Evolutionary conservation across 2,113 vertebrate genomes (phyloP).

Genomic region (Lampris incognitus): DNA sequence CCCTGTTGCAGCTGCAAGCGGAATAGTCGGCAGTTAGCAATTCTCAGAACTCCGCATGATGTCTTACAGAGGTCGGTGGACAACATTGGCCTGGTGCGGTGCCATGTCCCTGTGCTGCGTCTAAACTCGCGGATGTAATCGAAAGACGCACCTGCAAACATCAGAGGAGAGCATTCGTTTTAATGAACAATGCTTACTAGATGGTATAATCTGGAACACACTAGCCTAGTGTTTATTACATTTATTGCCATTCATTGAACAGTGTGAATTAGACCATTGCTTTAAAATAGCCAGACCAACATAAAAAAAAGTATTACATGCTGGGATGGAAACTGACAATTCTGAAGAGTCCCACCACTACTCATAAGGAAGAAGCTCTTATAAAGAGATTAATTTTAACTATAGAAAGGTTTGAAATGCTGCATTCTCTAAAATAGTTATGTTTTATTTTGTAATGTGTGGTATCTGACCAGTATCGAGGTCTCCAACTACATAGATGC

Average conservation of each 20-base stretch:
- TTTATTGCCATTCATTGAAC: too few relatives aligned
- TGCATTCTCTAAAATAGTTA: background rate
- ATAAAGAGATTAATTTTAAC: background rate
- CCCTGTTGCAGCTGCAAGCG: constrained; percentile 95
- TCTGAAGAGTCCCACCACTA: too few relatives aligned
- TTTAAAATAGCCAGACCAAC: too few relatives aligned
- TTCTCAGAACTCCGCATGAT: constrained; percentile 89
- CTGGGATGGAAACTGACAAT: too few relatives aligned
- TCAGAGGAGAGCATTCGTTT: background rate
- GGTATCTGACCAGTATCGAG: constrained; percentile 91
- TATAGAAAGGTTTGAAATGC: background rate
- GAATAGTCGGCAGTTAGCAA: constrained; percentile 98
- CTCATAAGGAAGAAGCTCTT: too few relatives aligned
- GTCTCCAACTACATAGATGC: constrained; percentile 98
- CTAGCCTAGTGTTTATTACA: too few relatives aligned
- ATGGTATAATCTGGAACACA: too few relatives aligned
- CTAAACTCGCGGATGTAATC: constrained; percentile 98
- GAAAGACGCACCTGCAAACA: constrained; percentile 88
- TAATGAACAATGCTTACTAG: too few relatives aligned
- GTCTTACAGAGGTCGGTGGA: constrained; percentile 92
- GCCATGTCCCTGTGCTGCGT: constrained; percentile 95
- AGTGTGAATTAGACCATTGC: too few relatives aligned
- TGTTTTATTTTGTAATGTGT: background rate
- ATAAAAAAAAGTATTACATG: too few relatives aligned
- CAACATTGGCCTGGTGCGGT: constrained; percentile 91